These are phyloP conservation scores for Ptychadena robeensis DNA, from an alignment of 2,797 vertebrate genomes.

Conservation along the genomic window DNA sequence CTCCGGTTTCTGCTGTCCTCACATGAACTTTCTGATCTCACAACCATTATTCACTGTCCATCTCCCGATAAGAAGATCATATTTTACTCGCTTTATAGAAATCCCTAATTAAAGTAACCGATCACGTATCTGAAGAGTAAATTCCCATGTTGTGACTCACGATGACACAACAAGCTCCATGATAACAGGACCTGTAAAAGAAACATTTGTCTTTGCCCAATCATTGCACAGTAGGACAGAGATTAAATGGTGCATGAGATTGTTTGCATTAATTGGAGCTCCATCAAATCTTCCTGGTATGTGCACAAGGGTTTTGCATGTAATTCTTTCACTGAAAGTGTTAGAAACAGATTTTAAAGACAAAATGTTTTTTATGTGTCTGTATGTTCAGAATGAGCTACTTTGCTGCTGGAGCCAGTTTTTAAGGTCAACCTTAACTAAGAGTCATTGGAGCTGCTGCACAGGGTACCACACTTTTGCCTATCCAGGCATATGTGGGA, in stretches of 20 bases:
- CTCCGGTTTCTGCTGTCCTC: conserved; percentile 30
- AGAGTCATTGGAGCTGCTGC: too few species aligned
- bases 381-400: too few species aligned
- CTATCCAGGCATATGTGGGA: too few species aligned
- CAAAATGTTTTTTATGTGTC: too few species aligned
- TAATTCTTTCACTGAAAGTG: too few species aligned
- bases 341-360: too few species aligned
- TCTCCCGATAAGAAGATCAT: conserved; percentile 41
- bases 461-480: too few species aligned
- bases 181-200: conserved; percentile 35
- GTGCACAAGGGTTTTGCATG: neutral
- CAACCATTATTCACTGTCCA: conserved; percentile 20
- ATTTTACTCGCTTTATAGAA: conserved; percentile 40
- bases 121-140: conserved; percentile 45
- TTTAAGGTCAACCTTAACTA: too few species aligned
- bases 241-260: conserved; percentile 30
- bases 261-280: conserved; percentile 25
- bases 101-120: conserved; percentile 45
- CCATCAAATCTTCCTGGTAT: neutral
- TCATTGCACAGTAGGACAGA: conserved; percentile 2
- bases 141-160: conserved; percentile 50
- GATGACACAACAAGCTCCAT: conserved; percentile 12
- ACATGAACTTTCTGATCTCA: conserved; percentile 23
- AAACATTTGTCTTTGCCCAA: conserved; percentile 32
- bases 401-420: too few species aligned